These are phyloP conservation scores for Micropoecilia bifurca DNA, from an alignment of 2,797 vertebrate genomes.

Conservation along the genomic window DNA sequence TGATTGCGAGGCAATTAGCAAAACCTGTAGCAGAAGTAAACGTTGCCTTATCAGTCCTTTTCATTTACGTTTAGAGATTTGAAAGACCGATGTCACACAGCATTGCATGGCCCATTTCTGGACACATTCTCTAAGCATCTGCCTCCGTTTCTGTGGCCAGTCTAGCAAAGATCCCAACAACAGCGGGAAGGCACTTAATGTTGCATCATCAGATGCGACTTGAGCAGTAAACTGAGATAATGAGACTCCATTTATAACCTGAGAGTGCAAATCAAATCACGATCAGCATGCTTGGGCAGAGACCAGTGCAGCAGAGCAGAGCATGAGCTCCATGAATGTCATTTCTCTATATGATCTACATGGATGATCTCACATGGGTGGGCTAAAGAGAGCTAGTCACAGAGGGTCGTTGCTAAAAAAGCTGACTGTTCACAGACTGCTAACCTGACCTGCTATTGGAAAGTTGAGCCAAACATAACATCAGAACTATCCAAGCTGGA, in stretches of 20 bases:
- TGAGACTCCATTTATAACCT: constrained; percentile 52
- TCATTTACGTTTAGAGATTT: constrained; percentile 10
- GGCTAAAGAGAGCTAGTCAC: neutral
- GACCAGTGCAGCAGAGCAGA: constrained; percentile 44
- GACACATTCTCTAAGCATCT: constrained; percentile 13
- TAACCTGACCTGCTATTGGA: neutral
- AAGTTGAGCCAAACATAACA: neutral
- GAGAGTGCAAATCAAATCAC: constrained; percentile 64
- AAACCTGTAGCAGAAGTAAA: constrained; percentile 12
- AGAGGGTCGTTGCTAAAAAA: neutral
- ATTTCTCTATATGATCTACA: neutral
- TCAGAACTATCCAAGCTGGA: neutral
- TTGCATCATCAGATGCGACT: constrained; percentile 40
- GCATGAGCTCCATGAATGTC: constrained; percentile 30
- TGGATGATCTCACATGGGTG: neutral
- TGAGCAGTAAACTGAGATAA: constrained; percentile 40
- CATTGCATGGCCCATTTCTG: neutral
- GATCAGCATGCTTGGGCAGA: constrained; percentile 54
- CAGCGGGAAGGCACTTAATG: constrained; percentile 8
- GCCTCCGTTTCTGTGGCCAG: constrained; percentile 10
- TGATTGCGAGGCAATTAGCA: constrained; percentile 33
- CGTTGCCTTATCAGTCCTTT: neutral
- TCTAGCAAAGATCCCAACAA: constrained; percentile 15
- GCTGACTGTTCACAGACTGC: neutral
- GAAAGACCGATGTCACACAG: neutral